These are phyloP conservation scores for Adelges cooleyi DNA, from an alignment of 1,140 invertebrate genomes.

Conservation along the genomic window DNA sequence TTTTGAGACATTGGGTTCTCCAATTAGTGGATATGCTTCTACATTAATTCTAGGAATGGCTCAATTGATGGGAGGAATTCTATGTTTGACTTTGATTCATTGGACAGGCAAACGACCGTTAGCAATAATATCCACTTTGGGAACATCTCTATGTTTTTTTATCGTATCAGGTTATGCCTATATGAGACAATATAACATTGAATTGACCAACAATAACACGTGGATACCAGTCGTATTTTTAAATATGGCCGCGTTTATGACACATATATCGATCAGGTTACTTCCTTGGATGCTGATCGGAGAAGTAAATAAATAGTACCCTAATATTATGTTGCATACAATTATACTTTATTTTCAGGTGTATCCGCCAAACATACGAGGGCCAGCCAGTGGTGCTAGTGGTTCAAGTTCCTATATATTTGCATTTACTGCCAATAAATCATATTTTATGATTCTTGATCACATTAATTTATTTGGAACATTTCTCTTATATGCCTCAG, in stretches of 20 bases:
- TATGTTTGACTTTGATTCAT: conserved; percentile 52
- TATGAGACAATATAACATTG: conserved; percentile 29
- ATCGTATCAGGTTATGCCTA: conserved; percentile 46
- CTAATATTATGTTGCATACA: neutral
- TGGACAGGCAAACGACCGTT: conserved; percentile 56
- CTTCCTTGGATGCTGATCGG: conserved; percentile 67
- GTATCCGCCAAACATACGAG: conserved; percentile 51
- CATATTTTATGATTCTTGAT: conserved; percentile 43
- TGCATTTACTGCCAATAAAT: conserved; percentile 57
- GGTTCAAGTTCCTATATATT: conserved; percentile 60
- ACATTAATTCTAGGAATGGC: conserved; percentile 55
- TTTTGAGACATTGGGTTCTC: conserved; percentile 52
- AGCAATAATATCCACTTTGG: conserved; percentile 51
- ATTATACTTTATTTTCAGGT: conserved; percentile 37
- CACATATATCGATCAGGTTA: conserved; percentile 54
- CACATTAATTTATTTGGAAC: conserved; percentile 51
- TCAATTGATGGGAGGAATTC: conserved; percentile 49
- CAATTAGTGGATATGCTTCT: conserved; percentile 58
- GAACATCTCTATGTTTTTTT: conserved; percentile 49
- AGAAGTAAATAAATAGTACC: conserved; percentile 44
- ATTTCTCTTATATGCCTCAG: conserved; percentile 52
- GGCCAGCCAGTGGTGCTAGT: conserved; percentile 52
- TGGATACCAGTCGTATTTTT: conserved; percentile 58
- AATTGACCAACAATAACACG: neutral
- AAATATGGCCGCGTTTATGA: conserved; percentile 52